These are phyloP conservation scores for Scrobipalpa atriplicella DNA, from an alignment of 2,888 invertebrate species.

Conservation along the genomic window DNA sequence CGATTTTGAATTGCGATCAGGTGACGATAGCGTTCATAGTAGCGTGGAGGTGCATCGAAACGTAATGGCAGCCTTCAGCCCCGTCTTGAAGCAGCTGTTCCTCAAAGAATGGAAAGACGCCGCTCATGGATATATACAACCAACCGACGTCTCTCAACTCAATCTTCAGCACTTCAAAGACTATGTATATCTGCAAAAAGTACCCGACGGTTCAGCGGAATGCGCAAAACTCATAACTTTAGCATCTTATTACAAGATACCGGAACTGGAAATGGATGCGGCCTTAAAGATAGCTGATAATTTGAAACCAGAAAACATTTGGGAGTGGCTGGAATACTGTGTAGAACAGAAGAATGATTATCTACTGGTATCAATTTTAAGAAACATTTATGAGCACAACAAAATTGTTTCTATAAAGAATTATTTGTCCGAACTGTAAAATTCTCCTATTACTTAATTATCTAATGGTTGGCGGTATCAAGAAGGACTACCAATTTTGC, in stretches of 20 bases:
- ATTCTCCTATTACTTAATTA: not conserved
- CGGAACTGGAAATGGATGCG: not conserved
- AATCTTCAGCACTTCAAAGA: conserved; percentile 9
- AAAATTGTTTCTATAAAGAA: not conserved
- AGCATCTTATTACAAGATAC: conserved; percentile 1
- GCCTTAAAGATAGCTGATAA: not conserved
- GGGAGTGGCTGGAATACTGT: conserved; percentile 5
- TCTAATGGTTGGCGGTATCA: no score
- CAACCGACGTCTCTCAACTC: not conserved
- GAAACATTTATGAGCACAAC: not conserved
- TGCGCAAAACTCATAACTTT: not conserved
- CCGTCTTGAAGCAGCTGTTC: not conserved
- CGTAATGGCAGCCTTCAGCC: not conserved
- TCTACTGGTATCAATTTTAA: not conserved
- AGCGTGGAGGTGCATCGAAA: not conserved
- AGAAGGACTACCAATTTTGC: no score
- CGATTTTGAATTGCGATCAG: not conserved
- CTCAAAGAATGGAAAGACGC: conserved; percentile 4
- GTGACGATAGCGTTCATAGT: not conserved
- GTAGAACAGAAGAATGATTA: not conserved
- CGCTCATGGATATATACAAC: not conserved
- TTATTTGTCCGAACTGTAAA: not conserved
- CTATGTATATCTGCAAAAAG: not conserved
- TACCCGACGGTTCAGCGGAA: not conserved
- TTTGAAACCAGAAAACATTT: not conserved